phyloP scores from a whole-genome alignment of 2,113 vertebrate genomes.

The Falcunculus frontatus region DNA sequence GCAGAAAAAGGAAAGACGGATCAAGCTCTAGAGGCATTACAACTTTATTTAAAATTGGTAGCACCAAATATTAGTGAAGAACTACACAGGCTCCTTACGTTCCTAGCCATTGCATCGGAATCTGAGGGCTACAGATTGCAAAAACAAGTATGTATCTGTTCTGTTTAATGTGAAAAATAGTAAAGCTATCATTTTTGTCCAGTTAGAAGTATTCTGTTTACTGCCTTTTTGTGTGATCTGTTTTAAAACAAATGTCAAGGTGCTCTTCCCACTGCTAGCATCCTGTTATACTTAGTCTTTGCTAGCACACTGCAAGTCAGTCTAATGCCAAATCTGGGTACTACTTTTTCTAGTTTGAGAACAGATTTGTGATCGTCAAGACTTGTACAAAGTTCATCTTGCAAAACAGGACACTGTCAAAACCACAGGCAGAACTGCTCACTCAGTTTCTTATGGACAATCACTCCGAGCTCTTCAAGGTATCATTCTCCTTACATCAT shows the following conservation, averaged over 20 bases:
- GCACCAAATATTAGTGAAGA: conserved; percentile 73
- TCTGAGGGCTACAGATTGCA: conserved; percentile 73
- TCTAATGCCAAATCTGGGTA: background rate
- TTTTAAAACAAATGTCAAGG: background rate
- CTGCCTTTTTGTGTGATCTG: background rate
- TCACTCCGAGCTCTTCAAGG: conserved; percentile 78
- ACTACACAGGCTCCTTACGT: conserved; percentile 73
- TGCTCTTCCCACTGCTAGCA: background rate
- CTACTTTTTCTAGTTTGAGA: conserved; percentile 72
- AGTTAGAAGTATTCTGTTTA: background rate
- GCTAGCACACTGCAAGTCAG: background rate
- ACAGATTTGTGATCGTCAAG: conserved; percentile 74
- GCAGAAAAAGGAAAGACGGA: conserved; percentile 71
- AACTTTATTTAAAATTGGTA: conserved; percentile 79
- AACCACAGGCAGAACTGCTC: conserved; percentile 72
- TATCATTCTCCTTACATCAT: conserved; percentile 3
- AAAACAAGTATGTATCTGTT: conserved; percentile 70
- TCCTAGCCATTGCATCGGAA: conserved; percentile 70
- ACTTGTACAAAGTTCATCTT: conserved; percentile 79
- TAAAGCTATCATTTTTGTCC: background rate
- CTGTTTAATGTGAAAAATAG: background rate
- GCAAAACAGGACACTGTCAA: conserved; percentile 72
- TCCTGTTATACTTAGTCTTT: background rate
- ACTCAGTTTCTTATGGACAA: conserved; percentile 80
- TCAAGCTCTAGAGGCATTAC: conserved; percentile 76